These are phyloP conservation scores for Ciconia nigra DNA, from an alignment of 2,797 vertebrate genomes.

Conservation along the genomic window DNA sequence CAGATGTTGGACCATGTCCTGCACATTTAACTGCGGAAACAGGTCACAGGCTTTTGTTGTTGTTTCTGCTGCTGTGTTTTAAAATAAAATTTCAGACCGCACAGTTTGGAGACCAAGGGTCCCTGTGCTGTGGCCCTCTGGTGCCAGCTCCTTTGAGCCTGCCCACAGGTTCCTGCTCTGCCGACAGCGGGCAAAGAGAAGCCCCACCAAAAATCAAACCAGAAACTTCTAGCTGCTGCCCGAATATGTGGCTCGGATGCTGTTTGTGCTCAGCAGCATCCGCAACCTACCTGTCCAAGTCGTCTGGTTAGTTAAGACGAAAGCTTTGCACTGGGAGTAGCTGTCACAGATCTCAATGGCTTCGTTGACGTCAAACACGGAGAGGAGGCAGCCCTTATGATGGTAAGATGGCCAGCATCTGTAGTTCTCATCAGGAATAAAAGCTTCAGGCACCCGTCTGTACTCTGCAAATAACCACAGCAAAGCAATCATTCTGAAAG, in stretches of 20 bases:
- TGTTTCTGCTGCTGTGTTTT: background rate
- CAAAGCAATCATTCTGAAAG: background rate
- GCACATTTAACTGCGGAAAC: background rate
- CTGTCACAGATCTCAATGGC: conserved; percentile 84
- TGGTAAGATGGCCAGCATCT: conserved; percentile 89
- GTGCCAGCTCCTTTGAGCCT: background rate
- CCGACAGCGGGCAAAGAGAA: background rate
- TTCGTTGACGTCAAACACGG: conserved; percentile 79
- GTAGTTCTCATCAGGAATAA: conserved; percentile 81
- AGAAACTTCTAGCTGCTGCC: background rate
- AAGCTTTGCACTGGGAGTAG: conserved; percentile 84
- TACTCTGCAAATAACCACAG: conserved; percentile 76
- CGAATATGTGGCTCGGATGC: background rate
- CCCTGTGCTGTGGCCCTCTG: background rate
- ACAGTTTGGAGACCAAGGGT: background rate
- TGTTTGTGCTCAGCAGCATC: background rate
- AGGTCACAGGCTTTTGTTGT: background rate
- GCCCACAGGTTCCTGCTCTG: background rate
- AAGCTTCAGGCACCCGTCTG: conserved; percentile 70
- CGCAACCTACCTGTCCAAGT: conserved; percentile 85
- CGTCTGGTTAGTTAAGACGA: conserved; percentile 85
- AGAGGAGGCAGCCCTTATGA: conserved; percentile 85
- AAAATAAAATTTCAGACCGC: background rate
- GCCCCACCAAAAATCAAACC: background rate
- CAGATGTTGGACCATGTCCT: background rate